Base-by-base conservation (phyloP, 2,888 invertebrate genomes). In the Sinotaia quadrata region DNA sequence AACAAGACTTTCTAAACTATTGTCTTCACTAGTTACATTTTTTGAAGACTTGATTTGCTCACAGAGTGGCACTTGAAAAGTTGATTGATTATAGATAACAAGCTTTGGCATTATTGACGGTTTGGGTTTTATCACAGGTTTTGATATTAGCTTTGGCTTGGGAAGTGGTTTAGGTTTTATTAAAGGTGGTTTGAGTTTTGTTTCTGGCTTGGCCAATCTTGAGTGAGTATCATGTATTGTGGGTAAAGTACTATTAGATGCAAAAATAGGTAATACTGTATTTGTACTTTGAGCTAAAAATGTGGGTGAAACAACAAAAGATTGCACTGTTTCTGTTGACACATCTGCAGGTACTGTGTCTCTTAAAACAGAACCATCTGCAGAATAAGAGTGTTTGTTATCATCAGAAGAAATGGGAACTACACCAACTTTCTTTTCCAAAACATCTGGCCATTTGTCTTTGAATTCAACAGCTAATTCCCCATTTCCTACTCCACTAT, bases 61-160 rank as follows among this genome's bases (percentile, higher is more conserved):
- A n/a, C n/a, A n/a, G n/a, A n/a, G n/a, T n/a, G n/a, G n/a, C n/a
- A n/a, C n/a, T n/a, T n/a, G n/a, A n/a, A n/a, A n/a, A n/a, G n/a
- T n/a, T n/a, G n/a, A n/a, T n/a, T n/a, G n/a, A n/a, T n/a, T n/a
- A n/a, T n/a, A n/a, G n/a, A 68, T 51, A 54, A 61, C 63, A 10
- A 82, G 79, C 62, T 82, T 83, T 29, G 77, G 74, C 44, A 72
- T 58, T 8, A 78, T 37, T 7, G 51, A 34, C 18, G 81, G 81
- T 65, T 81, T 83, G 15, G 81, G 80, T 63, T 79, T 80, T 21
- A 84, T 33, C 12, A 36, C 44, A 57, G 85, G 85, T 66, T 85
- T 85, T n/a, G 84, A 82, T 52, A 78, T 78, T 59, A 83, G 63
- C 18, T 41, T 49, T 27, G 75, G 75, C 59, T 73, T 73, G 33